Percentiles rank a stretch among this genome's conserved stretches.
Evolutionary conservation across 1,140 invertebrate species (phyloP).

Genomic region (Drosophila sucinea): DNA sequence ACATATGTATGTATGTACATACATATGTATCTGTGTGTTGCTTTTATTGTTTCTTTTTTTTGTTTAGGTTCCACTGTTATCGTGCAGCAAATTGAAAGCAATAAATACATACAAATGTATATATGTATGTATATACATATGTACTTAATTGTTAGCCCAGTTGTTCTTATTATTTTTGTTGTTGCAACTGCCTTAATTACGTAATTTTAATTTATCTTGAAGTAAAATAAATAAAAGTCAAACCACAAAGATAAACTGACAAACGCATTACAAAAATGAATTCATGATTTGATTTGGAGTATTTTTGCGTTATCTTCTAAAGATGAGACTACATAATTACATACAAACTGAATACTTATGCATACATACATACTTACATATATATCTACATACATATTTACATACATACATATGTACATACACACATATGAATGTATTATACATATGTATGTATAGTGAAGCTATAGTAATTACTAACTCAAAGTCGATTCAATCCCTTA

Average conservation of each 20-base stretch:
- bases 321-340: neutral
- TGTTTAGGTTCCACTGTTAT: conserved; percentile 51
- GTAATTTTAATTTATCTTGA: conserved; percentile 70
- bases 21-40: conserved; percentile 21
- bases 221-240: conserved; percentile 36
- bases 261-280: neutral
- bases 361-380: neutral
- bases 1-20: conserved; percentile 8
- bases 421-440: too few relatives aligned
- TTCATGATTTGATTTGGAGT: too few relatives aligned
- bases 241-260: neutral
- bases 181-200: conserved; percentile 57
- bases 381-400: conserved; percentile 5
- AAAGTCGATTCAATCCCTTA: neutral
- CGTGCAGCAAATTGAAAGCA: conserved; percentile 73
- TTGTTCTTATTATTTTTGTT: conserved; percentile 9
- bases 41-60: conserved; percentile 29
- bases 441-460: too few relatives aligned
- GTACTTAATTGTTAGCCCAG: conserved; percentile 64
- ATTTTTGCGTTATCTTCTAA: too few relatives aligned
- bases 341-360: neutral
- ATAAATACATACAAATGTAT: conserved; percentile 45
- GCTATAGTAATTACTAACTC: too few relatives aligned
- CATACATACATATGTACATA: conserved; percentile 8
- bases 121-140: too few relatives aligned